Evolutionary conservation across 1,140 invertebrate species (phyloP), one percentile per base, ranked within the genome.

Genomic region (Drosophila equinoxialis): DNA sequence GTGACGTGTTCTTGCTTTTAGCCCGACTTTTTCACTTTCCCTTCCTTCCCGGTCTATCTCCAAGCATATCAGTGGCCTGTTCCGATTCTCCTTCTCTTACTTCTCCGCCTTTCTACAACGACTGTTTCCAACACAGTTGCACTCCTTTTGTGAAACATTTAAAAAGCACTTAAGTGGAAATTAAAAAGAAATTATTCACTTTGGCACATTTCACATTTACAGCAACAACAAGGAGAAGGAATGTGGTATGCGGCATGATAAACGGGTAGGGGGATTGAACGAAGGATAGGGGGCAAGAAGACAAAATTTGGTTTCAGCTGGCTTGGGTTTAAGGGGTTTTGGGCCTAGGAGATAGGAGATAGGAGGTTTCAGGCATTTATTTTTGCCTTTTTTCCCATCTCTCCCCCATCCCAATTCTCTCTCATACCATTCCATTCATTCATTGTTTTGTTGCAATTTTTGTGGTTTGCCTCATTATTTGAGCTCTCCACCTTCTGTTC

Each of bases 121-220:
- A 30, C 8, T 10, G 7, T 11, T 37, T 10, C 35, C 35, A 37
- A n/a, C 30, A 62, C 39, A 72, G 39, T 55, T 76, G 75, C 65
- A 69, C 74, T 70, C 76, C 73, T 65, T 62, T 70, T 71, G 72
- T 57, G 62, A 65, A 77, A 68, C 74, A 77, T 77, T 77, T 71
- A 77, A 77, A 77, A 77, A 67, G 77, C 74, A 77, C 74, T 77
- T 77, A 77, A 77, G 74, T 77, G 74, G 74, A 77, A 77, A 77
- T 77, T 77, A 77, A 77, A 77, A 77, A 77, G 74, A 77, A 77
- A 77, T 77, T 77, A 77, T 77, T 77, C 74, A 77, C 74, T 77
- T 77, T 77, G 74, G 67, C 74, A 71, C 74, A 77, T 65, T 71
- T 76, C 39, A 70, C 73, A 39, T 65, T 71, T 65, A 64, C 65